Percentiles rank a stretch among this genome's conserved stretches.
Evolutionary conservation across 1,140 invertebrate genomes (phyloP).

Genomic region (Microplitis demolitor): DNA sequence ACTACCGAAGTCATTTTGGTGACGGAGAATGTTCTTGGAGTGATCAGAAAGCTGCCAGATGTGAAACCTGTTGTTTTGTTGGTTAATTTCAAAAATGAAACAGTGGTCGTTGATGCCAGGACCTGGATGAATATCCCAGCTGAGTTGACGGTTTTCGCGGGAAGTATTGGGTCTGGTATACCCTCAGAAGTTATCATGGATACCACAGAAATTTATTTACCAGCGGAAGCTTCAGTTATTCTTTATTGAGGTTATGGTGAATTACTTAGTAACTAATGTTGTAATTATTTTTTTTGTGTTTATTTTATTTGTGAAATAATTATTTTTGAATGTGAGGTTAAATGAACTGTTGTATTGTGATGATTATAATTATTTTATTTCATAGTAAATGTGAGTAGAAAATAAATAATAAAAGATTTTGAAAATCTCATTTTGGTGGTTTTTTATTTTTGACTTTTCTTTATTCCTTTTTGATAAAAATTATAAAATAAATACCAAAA

Average conservation of each 20-base stretch:
- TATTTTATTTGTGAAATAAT: no score
- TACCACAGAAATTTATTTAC: constrained; percentile 22
- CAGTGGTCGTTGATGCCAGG: constrained; percentile 34
- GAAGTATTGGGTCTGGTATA: constrained; percentile 14
- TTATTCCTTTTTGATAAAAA: no score
- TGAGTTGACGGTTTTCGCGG: constrained; percentile 19
- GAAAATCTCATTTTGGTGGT: no score
- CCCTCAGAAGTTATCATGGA: constrained; percentile 23
- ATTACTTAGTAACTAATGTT: background rate
- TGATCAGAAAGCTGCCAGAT: constrained; percentile 29
- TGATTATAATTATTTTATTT: no score
- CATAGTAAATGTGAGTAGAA: no score
- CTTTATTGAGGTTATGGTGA: background rate
- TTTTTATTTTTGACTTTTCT: no score
- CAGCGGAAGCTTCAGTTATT: constrained; percentile 25
- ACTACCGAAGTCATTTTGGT: constrained; percentile 36
- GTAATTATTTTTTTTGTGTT: no score
- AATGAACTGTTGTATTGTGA: no score
- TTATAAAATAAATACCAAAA: no score
- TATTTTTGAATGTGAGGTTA: no score
- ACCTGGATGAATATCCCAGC: constrained; percentile 38
- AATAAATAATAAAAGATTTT: no score
- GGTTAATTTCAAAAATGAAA: constrained; percentile 34
- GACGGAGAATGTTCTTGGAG: constrained; percentile 50
- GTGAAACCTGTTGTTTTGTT: constrained; percentile 29